Conservation (phyloP, 2,113 vertebrate genomes). For the Phocoena sinus region DNA sequence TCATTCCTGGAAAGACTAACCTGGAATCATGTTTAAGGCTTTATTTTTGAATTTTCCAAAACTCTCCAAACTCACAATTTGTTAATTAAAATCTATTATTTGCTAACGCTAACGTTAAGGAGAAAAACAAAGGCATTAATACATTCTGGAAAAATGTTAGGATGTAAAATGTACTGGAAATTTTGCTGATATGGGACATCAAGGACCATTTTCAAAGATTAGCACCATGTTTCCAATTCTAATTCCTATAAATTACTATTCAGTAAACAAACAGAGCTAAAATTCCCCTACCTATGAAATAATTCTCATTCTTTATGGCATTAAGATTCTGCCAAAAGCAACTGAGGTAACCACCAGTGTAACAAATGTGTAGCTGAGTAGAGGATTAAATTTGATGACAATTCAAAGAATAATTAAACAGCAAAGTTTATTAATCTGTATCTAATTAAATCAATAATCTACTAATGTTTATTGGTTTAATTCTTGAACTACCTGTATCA, state of each 20-base stretch:
- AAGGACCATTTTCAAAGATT: background rate
- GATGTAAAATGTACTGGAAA: background rate
- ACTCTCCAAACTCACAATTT: background rate
- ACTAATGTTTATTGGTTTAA: background rate
- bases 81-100: background rate
- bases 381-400: background rate
- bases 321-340: background rate
- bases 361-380: background rate
- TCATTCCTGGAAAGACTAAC: background rate
- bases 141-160: background rate
- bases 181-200: background rate
- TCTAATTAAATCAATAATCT: background rate
- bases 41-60: background rate
- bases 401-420: background rate
- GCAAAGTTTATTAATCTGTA: background rate
- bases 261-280: background rate
- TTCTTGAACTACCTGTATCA: background rate
- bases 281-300: background rate
- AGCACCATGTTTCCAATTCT: background rate
- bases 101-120: background rate
- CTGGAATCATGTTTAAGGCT: background rate
- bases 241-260: background rate
- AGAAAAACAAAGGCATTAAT: background rate
- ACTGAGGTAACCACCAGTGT: background rate
- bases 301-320: background rate